phyloP scores from a whole-genome alignment of 92 coral and sea anemone genomes.

The Phenganax subtilis region DNA sequence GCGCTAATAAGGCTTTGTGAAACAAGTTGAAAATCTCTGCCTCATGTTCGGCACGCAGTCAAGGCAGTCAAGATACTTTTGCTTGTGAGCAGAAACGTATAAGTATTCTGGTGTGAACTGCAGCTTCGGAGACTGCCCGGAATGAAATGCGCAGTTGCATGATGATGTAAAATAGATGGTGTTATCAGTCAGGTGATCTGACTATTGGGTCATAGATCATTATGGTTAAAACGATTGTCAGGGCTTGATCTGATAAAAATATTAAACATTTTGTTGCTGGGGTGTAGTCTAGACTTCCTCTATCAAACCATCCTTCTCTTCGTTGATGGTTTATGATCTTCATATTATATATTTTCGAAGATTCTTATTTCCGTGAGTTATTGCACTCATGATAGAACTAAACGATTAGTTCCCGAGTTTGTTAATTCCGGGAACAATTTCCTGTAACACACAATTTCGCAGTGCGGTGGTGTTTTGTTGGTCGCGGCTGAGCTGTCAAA shows the following conservation, averaged over 20 bases:
- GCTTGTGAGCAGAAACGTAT: neutral
- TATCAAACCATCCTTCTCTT: neutral
- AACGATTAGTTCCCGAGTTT: slow-evolving; percentile 9
- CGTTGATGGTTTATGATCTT: neutral
- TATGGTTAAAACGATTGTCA: slow-evolving; percentile 15
- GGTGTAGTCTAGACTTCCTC: slow-evolving; percentile 14
- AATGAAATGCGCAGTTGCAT: neutral
- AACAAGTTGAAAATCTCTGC: slow-evolving; percentile 4
- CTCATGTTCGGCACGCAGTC: neutral
- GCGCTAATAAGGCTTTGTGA: slow-evolving; percentile 2
- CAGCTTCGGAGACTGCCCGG: neutral
- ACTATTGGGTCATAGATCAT: slow-evolving; percentile 12
- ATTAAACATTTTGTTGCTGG: slow-evolving; percentile 16
- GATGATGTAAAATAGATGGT: neutral
- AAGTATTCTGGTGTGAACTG: neutral
- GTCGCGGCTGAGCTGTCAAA: neutral
- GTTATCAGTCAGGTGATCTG: slow-evolving; percentile 24
- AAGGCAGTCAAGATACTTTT: neutral
- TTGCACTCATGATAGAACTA: neutral
- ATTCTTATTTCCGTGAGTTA: slow-evolving; percentile 7
- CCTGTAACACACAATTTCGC: slow-evolving; percentile 10
- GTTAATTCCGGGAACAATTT: slow-evolving; percentile 15
- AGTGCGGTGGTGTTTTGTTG: neutral
- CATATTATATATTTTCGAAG: neutral
- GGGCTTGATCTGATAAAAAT: slow-evolving; percentile 16